Percentiles rank a stretch among this genome's conserved stretches.
These are phyloP conservation scores for Salminus brasiliensis DNA, from an alignment of 2,113 vertebrate species.

Conservation along the genomic window DNA sequence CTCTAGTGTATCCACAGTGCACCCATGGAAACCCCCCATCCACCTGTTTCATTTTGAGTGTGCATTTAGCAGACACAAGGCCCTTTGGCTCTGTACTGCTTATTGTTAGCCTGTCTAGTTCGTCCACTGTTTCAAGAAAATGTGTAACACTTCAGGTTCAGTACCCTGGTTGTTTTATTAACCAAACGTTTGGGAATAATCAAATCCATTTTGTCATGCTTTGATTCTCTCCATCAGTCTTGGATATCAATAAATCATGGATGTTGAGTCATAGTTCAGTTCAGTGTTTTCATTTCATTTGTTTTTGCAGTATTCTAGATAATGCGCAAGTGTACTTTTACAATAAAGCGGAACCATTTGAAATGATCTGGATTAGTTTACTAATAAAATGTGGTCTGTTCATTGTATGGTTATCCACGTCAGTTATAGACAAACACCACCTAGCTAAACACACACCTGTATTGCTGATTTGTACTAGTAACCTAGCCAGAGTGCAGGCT, in stretches of 20 bases:
- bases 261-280: slow-evolving; percentile 24
- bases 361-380: too few species aligned
- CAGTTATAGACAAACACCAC: too few species aligned
- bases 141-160: slow-evolving; percentile 17
- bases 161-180: slow-evolving; percentile 41
- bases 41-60: slow-evolving; percentile 5
- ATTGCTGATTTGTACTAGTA: too few species aligned
- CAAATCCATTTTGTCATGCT: slow-evolving; percentile 28
- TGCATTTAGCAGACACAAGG: slow-evolving; percentile 16
- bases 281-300: neutral
- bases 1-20: neutral
- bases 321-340: too few species aligned
- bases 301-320: too few species aligned
- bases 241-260: slow-evolving; percentile 66
- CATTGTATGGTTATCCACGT: too few species aligned
- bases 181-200: slow-evolving; percentile 8
- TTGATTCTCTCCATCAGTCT: slow-evolving; percentile 53
- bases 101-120: neutral
- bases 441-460: too few species aligned
- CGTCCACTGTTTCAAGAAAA: slow-evolving; percentile 17
- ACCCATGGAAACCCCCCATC: neutral
- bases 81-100: neutral
- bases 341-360: too few species aligned
- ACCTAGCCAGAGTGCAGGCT: too few species aligned
- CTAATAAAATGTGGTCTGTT: too few species aligned